Conservation (phyloP, 37 sponge, comb jelly and placozoan species). For the Chondrosia reniformis region DNA sequence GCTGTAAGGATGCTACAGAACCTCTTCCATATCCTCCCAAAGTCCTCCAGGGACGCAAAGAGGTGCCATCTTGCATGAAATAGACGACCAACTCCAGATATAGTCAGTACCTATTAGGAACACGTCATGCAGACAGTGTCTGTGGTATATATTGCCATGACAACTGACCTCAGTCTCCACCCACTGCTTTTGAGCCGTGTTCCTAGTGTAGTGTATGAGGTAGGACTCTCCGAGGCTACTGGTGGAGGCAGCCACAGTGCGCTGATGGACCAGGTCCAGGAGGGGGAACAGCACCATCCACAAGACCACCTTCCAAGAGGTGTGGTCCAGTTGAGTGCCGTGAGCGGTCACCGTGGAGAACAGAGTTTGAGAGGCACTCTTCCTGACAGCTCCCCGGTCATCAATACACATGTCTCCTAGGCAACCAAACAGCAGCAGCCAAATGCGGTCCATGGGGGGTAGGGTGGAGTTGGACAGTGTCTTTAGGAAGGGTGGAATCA, state of each 20-base stretch:
- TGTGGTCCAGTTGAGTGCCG: conserved; percentile 66
- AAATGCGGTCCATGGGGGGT: conserved; percentile 57
- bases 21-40: conserved; percentile 70
- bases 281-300: conserved; percentile 92
- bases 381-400: conserved; percentile 83
- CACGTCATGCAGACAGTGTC: background rate
- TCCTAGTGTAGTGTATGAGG: conserved; percentile 88
- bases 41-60: conserved; percentile 46
- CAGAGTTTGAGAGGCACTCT: conserved; percentile 95
- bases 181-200: conserved; percentile 98
- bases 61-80: conserved; percentile 60
- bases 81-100: conserved; percentile 38
- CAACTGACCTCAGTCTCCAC: conserved; percentile 84
- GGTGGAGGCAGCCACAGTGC: conserved; percentile 68
- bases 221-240: conserved; percentile 56
- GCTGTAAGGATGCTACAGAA: conserved; percentile 54
- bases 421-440: conserved; percentile 75
- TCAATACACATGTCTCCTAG: conserved; percentile 87
- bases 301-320: conserved; percentile 83
- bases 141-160: background rate
- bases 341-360: conserved; percentile 93
- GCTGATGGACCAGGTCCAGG: conserved; percentile 62
- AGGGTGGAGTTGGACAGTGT: conserved; percentile 18
- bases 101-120: conserved; percentile 12
- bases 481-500: conserved; percentile 14